Evolutionary conservation across 1,140 invertebrate genomes (phyloP), one percentile per base, ranked within the genome.

Genomic region (Dreissena polymorpha): DNA sequence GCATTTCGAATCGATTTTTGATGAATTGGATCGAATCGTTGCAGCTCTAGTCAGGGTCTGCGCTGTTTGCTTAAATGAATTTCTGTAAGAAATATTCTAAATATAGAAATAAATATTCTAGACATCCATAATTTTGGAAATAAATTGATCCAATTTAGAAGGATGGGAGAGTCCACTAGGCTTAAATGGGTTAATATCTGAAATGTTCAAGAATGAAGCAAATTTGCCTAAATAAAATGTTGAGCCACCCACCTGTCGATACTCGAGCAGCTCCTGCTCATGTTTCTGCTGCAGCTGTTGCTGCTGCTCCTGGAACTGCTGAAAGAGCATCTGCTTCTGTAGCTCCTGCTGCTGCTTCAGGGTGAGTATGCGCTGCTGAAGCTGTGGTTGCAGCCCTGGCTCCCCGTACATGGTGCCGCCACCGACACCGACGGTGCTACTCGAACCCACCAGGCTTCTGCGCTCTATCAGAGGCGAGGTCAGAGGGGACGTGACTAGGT

Each of bases 261-360:
- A 96, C 89, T 97, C 96, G 92, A 97, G 95, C 86, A 97, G 93
- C 93, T 98, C 96, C 86, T 97, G 95, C 92, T 98, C 96, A 93
- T 98, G 97, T 89, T 97, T 95, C 89, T 97, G 95, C 70, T 96
- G 96, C 88, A 98, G 94, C 92, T 97, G 96, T 91, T 97, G 96
- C 87, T 97, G 95, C 90, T 97, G 96, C 81, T 96, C 96, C 89
- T 98, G 96, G 93, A 96, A 98, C 90, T 97, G 96, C 90, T 97
- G 96, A 70, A 97, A 94, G 70, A 98, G 94, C 85, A 97, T 95
- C 92, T 97, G 96, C 89, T 98, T 97, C 90, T 98, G 97, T 88
- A 98, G 93, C 90, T 97, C 96, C 92, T 98, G 97, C 87, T 97
- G 96, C 93, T 98, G 97, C 94, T 98, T 97, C 91, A 98, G 93